These are phyloP conservation scores for Antheraea mylitta DNA, from an alignment of 1,140 invertebrate genomes.

Conservation along the genomic window DNA sequence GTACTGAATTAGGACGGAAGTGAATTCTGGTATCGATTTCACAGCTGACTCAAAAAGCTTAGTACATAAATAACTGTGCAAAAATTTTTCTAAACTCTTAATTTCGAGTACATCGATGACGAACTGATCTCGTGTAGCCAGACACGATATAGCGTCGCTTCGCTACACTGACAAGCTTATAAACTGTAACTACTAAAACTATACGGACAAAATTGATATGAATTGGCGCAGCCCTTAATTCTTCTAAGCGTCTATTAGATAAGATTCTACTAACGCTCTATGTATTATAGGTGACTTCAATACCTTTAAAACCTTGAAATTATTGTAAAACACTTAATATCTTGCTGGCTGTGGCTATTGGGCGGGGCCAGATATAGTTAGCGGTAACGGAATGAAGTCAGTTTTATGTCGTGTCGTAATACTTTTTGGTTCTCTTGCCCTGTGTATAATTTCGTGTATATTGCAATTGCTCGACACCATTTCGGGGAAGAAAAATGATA, in stretches of 20 bases:
- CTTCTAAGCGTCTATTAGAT: slow-evolving; percentile 67
- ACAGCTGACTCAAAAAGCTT: slow-evolving; percentile 75
- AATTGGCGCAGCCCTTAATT: slow-evolving; percentile 73
- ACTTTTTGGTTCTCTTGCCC: slow-evolving; percentile 20
- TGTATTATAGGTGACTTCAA: slow-evolving; percentile 49
- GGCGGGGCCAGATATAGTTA: slow-evolving; percentile 27
- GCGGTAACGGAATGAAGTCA: slow-evolving; percentile 52
- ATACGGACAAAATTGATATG: slow-evolving; percentile 77
- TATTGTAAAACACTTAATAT: slow-evolving; percentile 21
- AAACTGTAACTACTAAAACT: slow-evolving; percentile 75
- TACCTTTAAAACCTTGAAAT: slow-evolving; percentile 34
- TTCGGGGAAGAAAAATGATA: slow-evolving; percentile 71
- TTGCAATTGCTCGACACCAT: slow-evolving; percentile 54
- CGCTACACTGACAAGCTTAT: slow-evolving; percentile 72
- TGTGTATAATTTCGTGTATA: slow-evolving; percentile 4
- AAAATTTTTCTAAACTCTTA: slow-evolving; percentile 67
- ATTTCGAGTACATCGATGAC: slow-evolving; percentile 42
- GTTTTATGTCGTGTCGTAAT: slow-evolving; percentile 43
- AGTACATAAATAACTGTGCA: slow-evolving; percentile 67
- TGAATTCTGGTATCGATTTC: slow-evolving; percentile 77
- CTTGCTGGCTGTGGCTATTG: slow-evolving; percentile 34
- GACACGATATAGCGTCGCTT: slow-evolving; percentile 50
- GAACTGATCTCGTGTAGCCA: slow-evolving; percentile 50
- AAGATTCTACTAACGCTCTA: slow-evolving; percentile 59
- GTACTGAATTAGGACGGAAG: slow-evolving; percentile 78